These are phyloP conservation scores for Mallotus villosus DNA, from an alignment of 2,797 vertebrate genomes.

Conservation along the genomic window DNA sequence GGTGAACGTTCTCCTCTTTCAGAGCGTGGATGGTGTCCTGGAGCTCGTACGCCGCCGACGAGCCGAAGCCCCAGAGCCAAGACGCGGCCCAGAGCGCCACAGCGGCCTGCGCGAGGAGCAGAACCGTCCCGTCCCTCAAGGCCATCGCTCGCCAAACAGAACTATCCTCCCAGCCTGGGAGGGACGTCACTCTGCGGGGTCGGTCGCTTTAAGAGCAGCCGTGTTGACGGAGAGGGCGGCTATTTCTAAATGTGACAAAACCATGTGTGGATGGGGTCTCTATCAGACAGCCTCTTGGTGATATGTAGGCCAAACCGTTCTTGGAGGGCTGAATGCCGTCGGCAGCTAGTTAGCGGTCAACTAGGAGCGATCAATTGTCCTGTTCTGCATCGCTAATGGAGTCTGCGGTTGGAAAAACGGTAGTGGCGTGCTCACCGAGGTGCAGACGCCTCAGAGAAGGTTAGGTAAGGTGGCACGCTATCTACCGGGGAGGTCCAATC, in stretches of 20 bases:
- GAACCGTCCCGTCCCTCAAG: conserved; percentile 21
- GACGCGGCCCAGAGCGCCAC: conserved; percentile 39
- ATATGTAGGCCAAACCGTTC: conserved; percentile 25
- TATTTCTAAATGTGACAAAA: conserved; percentile 7
- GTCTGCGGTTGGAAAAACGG: neutral
- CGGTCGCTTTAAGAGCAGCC: neutral
- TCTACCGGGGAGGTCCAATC: neutral
- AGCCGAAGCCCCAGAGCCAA: conserved; percentile 36
- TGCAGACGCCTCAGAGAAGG: neutral
- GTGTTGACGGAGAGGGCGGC: neutral
- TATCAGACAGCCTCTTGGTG: conserved; percentile 16
- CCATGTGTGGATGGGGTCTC: conserved; percentile 10
- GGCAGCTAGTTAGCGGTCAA: conserved; percentile 14
- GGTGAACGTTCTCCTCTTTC: conserved; percentile 70
- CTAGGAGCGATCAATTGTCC: conserved; percentile 47
- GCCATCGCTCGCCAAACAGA: neutral
- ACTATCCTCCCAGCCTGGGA: neutral
- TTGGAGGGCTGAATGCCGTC: neutral
- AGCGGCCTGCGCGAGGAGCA: conserved; percentile 31
- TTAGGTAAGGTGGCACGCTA: conserved; percentile 8
- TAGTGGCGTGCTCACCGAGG: neutral
- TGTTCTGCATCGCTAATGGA: conserved; percentile 41
- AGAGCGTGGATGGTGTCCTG: conserved; percentile 73
- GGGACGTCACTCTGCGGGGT: too few relatives aligned
- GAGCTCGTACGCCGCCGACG: conserved; percentile 64